Evolutionary conservation across 2,888 invertebrate species (phyloP).

Genomic region (Aleiodes alternator): DNA sequence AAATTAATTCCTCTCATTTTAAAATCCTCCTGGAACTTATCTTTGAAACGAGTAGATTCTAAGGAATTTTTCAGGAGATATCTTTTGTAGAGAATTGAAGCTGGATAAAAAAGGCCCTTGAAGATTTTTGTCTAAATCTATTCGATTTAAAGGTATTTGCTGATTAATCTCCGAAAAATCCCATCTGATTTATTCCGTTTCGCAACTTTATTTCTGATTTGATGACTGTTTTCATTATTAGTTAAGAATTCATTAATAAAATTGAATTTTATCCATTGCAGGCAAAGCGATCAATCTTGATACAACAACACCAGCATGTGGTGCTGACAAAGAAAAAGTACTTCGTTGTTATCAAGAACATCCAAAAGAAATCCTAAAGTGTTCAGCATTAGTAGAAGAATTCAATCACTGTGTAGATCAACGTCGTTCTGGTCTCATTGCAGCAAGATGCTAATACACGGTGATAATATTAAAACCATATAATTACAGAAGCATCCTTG

Average conservation of each 20-base stretch:
- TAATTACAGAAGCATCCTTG: slow-evolving; percentile 12
- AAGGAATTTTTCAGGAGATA: too few relatives aligned
- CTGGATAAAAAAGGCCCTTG: too few relatives aligned
- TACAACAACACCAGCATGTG: slow-evolving; percentile 76
- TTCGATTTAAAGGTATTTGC: too few relatives aligned
- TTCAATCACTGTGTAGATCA: slow-evolving; percentile 80
- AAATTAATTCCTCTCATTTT: too few relatives aligned
- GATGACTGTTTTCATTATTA: too few relatives aligned
- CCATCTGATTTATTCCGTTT: too few relatives aligned
- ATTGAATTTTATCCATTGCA: slow-evolving; percentile 20
- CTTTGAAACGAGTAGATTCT: too few relatives aligned
- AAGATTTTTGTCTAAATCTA: too few relatives aligned
- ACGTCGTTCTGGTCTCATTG: slow-evolving; percentile 76
- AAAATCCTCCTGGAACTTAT: too few relatives aligned
- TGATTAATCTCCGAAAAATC: too few relatives aligned
- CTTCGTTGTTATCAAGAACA: slow-evolving; percentile 80
- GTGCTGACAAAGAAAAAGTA: slow-evolving; percentile 77
- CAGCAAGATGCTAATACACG: slow-evolving; percentile 64
- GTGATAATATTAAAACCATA: neutral
- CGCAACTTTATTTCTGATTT: too few relatives aligned
- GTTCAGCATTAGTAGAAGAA: slow-evolving; percentile 79
- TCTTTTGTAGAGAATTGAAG: too few relatives aligned
- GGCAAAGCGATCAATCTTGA: slow-evolving; percentile 53
- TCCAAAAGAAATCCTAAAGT: slow-evolving; percentile 79
- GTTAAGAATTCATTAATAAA: neutral